phyloP scores from a whole-genome alignment of 1,140 invertebrate genomes.

The Drosophila repletoides region DNA sequence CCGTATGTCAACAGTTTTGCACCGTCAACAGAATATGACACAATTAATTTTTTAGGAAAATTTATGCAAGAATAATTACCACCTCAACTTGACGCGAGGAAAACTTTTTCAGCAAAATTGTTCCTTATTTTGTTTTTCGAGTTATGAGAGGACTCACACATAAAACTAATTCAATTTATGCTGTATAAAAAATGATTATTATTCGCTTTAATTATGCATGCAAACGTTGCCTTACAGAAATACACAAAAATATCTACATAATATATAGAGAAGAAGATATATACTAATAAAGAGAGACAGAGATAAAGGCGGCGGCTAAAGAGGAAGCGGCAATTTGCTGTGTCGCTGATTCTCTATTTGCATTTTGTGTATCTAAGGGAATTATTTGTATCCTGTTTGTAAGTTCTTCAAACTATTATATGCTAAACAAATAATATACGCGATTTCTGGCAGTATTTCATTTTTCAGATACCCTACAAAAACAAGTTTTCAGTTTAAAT shows the following conservation, averaged over 20 bases:
- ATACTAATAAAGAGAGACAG: not conserved
- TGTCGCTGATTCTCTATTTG: not conserved
- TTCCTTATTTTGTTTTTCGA: slow-evolving; percentile 5
- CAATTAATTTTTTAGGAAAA: slow-evolving; percentile 45
- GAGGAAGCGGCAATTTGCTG: no score
- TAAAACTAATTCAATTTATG: slow-evolving; percentile 43
- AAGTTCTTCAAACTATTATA: no score
- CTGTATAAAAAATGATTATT: slow-evolving; percentile 37
- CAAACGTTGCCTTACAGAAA: slow-evolving; percentile 33
- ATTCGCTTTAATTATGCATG: slow-evolving; percentile 46
- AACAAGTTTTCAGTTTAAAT: no score
- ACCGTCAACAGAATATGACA: slow-evolving; percentile 32
- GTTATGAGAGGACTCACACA: not conserved
- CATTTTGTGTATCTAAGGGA: no score
- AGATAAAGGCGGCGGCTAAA: no score
- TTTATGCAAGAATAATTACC: slow-evolving; percentile 49
- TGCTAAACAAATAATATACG: no score
- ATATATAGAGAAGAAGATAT: slow-evolving; percentile 20
- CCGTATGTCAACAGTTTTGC: slow-evolving; percentile 36
- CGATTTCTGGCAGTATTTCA: no score
- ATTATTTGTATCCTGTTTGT: no score
- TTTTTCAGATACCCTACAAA: no score
- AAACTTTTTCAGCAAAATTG: not conserved
- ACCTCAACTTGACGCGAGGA: slow-evolving; percentile 19
- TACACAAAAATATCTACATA: slow-evolving; percentile 34